Evolutionary conservation across 2,113 vertebrate species (phyloP).

Genomic region (Amphiprion ocellaris): DNA sequence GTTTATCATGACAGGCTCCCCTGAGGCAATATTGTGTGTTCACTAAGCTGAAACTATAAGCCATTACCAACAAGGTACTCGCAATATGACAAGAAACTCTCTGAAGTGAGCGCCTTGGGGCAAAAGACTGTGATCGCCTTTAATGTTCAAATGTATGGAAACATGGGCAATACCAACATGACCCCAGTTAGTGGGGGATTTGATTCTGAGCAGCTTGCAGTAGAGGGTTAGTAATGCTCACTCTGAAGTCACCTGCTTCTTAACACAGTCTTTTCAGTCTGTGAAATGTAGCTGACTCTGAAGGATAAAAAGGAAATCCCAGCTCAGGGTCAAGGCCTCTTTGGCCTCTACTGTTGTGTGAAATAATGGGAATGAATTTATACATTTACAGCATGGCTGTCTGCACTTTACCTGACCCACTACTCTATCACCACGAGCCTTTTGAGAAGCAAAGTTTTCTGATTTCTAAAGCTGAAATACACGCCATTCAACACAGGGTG

Average conservation of each 20-base stretch:
- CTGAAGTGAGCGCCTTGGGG: slow-evolving; percentile 29
- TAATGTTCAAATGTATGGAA: slow-evolving; percentile 49
- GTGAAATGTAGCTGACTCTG: slow-evolving; percentile 32
- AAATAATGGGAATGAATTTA: slow-evolving; percentile 18
- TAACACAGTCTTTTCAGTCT: slow-evolving; percentile 35
- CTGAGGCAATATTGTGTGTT: slow-evolving; percentile 21
- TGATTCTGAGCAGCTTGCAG: slow-evolving; percentile 34
- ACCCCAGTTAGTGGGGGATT: slow-evolving; percentile 18
- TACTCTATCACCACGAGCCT: not conserved
- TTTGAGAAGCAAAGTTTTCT: not conserved
- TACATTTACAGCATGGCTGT: not conserved
- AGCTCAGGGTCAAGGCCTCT: slow-evolving; percentile 19
- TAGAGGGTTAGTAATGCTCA: slow-evolving; percentile 37
- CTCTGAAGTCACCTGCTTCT: slow-evolving; percentile 39
- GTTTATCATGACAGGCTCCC: slow-evolving; percentile 42
- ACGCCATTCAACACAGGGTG: not conserved
- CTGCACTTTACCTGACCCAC: not conserved
- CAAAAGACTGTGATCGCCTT: slow-evolving; percentile 30
- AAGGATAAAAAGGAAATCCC: slow-evolving; percentile 38
- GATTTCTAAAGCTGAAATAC: not conserved
- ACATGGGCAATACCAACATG: slow-evolving; percentile 15
- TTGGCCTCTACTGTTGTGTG: slow-evolving; percentile 11
- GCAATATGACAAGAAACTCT: slow-evolving; percentile 5
- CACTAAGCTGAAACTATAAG: slow-evolving; percentile 37
- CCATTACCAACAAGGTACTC: slow-evolving; percentile 40